phyloP scores from a whole-genome alignment of 2,888 invertebrate genomes.

The Drosophila subsilvestris region DNA sequence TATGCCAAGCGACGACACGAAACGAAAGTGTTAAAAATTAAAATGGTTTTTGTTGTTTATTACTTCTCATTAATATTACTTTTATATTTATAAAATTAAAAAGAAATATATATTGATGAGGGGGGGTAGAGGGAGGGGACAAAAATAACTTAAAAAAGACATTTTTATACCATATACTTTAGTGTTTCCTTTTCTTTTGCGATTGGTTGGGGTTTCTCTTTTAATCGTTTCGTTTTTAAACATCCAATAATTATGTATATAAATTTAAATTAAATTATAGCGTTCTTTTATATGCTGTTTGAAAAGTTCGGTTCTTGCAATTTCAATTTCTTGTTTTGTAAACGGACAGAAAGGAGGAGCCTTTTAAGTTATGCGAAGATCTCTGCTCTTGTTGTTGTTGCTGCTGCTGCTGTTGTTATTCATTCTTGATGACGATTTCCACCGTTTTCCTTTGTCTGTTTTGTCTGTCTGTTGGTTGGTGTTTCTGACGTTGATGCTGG shows the following conservation, averaged over 20 bases:
- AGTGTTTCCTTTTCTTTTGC: constrained; percentile 58
- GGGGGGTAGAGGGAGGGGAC: constrained; percentile 64
- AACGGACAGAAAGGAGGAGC: constrained; percentile 28
- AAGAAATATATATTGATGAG: constrained; percentile 77
- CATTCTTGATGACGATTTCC: constrained; percentile 23
- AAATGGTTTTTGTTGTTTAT: constrained; percentile 67
- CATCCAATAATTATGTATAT: constrained; percentile 73
- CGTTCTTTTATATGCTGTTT: constrained; percentile 66
- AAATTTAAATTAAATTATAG: constrained; percentile 77
- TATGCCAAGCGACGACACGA: constrained; percentile 61
- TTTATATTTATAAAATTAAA: constrained; percentile 79
- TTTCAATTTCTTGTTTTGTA: constrained; percentile 51
- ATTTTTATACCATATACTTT: constrained; percentile 73
- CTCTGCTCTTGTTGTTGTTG: constrained; percentile 40
- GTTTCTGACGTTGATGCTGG: constrained; percentile 31
- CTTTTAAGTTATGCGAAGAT: constrained; percentile 70
- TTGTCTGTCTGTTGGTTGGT: constrained; percentile 26
- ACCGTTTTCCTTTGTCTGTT: constrained; percentile 13
- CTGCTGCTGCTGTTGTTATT: constrained; percentile 28
- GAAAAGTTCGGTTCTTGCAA: constrained; percentile 52
- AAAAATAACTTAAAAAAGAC: constrained; percentile 74
- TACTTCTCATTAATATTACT: constrained; percentile 75
- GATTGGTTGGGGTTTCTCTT: constrained; percentile 57
- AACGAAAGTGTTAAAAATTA: constrained; percentile 56
- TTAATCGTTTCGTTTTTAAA: constrained; percentile 59